Conservation (phyloP, 1,140 invertebrate genomes). For the Laupala kohalensis region DNA sequence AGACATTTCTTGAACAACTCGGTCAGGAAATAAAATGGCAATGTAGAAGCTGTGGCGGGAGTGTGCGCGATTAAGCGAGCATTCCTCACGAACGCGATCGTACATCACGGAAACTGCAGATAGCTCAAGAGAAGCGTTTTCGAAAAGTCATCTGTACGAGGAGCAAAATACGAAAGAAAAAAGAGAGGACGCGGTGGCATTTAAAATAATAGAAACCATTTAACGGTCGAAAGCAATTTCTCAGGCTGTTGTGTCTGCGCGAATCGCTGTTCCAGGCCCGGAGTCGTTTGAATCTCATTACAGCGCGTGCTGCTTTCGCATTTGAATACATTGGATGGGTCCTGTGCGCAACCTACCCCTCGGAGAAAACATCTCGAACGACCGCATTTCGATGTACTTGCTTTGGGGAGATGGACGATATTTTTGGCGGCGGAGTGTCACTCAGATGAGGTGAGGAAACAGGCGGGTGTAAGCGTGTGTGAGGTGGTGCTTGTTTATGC, state of each 20-base stretch:
- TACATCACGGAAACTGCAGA: not conserved
- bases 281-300: not conserved
- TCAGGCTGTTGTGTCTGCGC: not conserved
- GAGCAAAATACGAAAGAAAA: too few relatives aligned
- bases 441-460: too few relatives aligned
- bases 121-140: not conserved
- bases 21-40: not conserved
- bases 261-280: not conserved
- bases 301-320: not conserved
- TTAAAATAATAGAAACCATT: not conserved
- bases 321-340: not conserved
- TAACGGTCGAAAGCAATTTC: not conserved
- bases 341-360: too few relatives aligned
- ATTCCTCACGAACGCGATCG: not conserved
- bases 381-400: too few relatives aligned
- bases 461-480: too few relatives aligned
- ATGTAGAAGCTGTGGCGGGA: not conserved
- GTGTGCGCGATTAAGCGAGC: not conserved
- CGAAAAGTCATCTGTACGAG: not conserved
- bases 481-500: too few relatives aligned
- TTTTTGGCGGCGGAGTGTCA: too few relatives aligned
- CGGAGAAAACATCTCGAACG: too few relatives aligned
- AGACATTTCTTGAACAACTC: not conserved
- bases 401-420: too few relatives aligned
- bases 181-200: not conserved